Evolutionary conservation across 2,797 vertebrate species (phyloP).

Genomic region (Sparidentex hasta): DNA sequence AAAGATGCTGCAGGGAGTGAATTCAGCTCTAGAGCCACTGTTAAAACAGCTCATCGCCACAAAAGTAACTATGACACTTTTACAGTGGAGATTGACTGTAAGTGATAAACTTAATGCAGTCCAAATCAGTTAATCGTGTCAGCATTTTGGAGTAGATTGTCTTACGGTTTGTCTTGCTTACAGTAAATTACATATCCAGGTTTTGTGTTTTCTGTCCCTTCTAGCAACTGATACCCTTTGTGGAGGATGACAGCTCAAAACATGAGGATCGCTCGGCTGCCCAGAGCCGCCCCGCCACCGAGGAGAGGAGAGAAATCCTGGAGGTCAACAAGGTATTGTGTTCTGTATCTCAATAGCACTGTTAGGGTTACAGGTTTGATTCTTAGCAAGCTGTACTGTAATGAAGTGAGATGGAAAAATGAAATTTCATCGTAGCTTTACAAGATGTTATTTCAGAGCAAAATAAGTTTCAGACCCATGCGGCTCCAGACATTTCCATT

Average conservation of each 20-base stretch:
- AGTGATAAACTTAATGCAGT: conserved; percentile 10
- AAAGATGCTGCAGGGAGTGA: background rate
- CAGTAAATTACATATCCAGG: conserved; percentile 30
- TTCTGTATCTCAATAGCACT: conserved; percentile 18
- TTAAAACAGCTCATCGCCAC: background rate
- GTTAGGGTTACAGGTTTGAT: conserved; percentile 17
- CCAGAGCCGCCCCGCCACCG: conserved; percentile 89
- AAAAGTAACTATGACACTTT: background rate
- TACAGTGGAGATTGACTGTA: conserved; percentile 6
- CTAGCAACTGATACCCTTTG: conserved; percentile 97
- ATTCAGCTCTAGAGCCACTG: conserved; percentile 9
- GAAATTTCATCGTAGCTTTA: conserved; percentile 23
- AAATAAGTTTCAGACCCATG: conserved; percentile 1
- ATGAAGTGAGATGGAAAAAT: conserved; percentile 9
- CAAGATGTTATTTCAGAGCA: conserved; percentile 29
- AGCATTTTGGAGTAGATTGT: conserved; percentile 23
- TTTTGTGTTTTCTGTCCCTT: conserved; percentile 44
- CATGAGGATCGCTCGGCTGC: conserved; percentile 90
- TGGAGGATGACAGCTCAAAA: conserved; percentile 96
- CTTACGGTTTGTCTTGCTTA: conserved; percentile 20
- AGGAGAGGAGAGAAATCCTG: conserved; percentile 95
- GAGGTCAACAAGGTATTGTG: conserved; percentile 95
- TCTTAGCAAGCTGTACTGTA: background rate
- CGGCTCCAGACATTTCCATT: conserved; percentile 30
- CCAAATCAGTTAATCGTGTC: conserved; percentile 15